phyloP scores from a whole-genome alignment of 2,797 vertebrate species.

The Pampus argenteus region DNA sequence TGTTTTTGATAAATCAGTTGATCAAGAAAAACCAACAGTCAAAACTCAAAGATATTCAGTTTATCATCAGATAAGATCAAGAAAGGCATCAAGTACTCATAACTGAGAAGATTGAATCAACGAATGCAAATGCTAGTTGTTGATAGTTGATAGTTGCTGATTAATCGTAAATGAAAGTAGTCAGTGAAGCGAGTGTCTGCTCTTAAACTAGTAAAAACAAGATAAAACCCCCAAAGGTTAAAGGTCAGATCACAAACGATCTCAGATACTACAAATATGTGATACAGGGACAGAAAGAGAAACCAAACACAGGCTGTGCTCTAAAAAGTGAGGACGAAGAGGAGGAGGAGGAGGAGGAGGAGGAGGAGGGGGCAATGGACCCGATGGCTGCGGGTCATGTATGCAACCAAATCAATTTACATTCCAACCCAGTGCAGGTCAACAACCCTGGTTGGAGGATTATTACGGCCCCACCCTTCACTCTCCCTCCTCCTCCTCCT shows the following conservation, averaged over 20 bases:
- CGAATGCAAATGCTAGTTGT: neutral
- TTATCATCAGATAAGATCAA: neutral
- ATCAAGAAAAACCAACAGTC: too few relatives aligned
- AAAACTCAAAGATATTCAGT: too few relatives aligned
- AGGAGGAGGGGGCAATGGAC: conserved; percentile 53
- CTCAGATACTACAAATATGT: conserved; percentile 4
- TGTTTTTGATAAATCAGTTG: too few relatives aligned
- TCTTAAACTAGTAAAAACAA: neutral
- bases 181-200: neutral
- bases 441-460: conserved; percentile 49
- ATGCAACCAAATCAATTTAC: conserved; percentile 77
- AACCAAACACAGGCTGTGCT: conserved; percentile 1
- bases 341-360: conserved; percentile 7
- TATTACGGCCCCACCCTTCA: conserved; percentile 15
- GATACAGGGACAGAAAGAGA: conserved; percentile 9
- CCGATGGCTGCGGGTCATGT: conserved; percentile 60
- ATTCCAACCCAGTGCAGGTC: conserved; percentile 68
- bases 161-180: neutral
- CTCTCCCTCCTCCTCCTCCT: neutral
- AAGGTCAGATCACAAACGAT: conserved; percentile 49
- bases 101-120: neutral
- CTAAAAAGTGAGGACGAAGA: conserved; percentile 4
- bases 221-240: conserved; percentile 31
- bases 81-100: neutral
- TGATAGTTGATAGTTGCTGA: neutral